These are phyloP conservation scores for Myxocyprinus asiaticus DNA, from an alignment of 2,113 vertebrate species.

Conservation along the genomic window DNA sequence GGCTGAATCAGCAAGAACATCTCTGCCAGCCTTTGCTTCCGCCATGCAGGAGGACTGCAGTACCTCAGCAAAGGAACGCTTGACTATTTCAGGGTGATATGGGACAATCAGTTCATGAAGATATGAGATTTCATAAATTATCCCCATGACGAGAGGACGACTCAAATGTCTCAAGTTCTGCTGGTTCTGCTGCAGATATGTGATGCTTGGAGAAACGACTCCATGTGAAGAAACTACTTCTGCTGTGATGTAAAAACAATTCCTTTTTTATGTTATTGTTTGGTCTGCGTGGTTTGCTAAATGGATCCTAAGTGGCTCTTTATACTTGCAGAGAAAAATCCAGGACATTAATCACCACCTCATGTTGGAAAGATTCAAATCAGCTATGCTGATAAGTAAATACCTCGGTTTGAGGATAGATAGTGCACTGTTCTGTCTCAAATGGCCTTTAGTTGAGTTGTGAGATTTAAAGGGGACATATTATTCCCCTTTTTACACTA, in stretches of 20 bases:
- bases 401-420: not conserved
- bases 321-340: not conserved
- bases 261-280: not conserved
- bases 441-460: too few relatives aligned
- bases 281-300: not conserved
- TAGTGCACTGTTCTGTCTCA: not conserved
- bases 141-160: not conserved
- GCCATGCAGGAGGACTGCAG: conserved; percentile 29
- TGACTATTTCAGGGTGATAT: conserved; percentile 7
- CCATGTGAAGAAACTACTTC: too few relatives aligned
- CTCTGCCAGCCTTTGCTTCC: conserved; percentile 17
- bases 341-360: not conserved
- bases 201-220: not conserved
- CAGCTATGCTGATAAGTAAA: not conserved
- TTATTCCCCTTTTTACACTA: too few relatives aligned
- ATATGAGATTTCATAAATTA: conserved; percentile 2
- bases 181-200: not conserved
- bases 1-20: conserved; percentile 56
- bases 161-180: not conserved
- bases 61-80: conserved; percentile 33
- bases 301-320: not conserved
- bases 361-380: conserved; percentile 6
- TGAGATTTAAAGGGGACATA: too few relatives aligned
- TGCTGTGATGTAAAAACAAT: too few relatives aligned
- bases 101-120: not conserved